These are phyloP conservation scores for Pycnomerus fuliginosus DNA, from an alignment of 2,888 invertebrate genomes.

Conservation along the genomic window DNA sequence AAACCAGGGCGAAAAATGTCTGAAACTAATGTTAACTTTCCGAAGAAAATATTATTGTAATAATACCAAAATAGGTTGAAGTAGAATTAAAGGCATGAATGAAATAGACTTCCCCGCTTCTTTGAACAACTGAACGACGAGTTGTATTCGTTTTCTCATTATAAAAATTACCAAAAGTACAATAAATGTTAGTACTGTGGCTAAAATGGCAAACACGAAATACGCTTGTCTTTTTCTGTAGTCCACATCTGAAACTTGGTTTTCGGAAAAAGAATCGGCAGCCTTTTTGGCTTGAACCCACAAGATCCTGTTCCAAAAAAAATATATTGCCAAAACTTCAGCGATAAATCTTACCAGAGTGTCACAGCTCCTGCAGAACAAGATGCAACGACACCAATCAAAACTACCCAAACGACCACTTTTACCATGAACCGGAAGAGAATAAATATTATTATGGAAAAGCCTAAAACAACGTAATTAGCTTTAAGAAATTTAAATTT, in stretches of 20 bases:
- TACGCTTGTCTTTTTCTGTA: constrained; percentile 48
- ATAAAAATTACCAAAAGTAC: constrained; percentile 59
- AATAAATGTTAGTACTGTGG: constrained; percentile 60
- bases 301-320: constrained; percentile 50
- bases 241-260: constrained; percentile 33
- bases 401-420: constrained; percentile 63
- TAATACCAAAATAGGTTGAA: constrained; percentile 63
- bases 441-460: constrained; percentile 57
- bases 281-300: constrained; percentile 50
- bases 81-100: constrained; percentile 61
- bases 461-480: constrained; percentile 49
- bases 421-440: constrained; percentile 61
- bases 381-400: constrained; percentile 56
- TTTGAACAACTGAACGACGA: constrained; percentile 64
- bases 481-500: too few species aligned
- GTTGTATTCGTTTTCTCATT: constrained; percentile 62
- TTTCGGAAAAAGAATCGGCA: constrained; percentile 27
- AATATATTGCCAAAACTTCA: background rate
- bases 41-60: background rate
- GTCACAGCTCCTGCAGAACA: constrained; percentile 58
- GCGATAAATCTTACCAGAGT: constrained; percentile 57
- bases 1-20: constrained; percentile 51
- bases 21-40: constrained; percentile 24
- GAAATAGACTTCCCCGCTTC: constrained; percentile 67
- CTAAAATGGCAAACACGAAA: constrained; percentile 60